phyloP scores from a whole-genome alignment of 2,797 vertebrate species.

The Vultur gryphus region DNA sequence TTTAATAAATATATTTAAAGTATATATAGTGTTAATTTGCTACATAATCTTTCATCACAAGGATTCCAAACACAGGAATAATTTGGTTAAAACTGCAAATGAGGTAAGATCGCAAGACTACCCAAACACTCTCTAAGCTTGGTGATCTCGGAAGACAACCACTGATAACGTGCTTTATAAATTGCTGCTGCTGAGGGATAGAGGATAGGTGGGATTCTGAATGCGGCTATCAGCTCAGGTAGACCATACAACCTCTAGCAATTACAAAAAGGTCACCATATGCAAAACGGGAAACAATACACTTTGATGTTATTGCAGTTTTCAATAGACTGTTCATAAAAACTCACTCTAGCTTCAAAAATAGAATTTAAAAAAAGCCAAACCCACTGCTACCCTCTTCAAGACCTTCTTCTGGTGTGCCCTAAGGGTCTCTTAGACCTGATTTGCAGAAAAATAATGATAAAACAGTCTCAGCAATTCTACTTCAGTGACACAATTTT shows the following conservation, averaged over 20 bases:
- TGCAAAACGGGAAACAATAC: not conserved
- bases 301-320: not conserved
- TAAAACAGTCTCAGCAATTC: not conserved
- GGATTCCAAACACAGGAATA: not conserved
- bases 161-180: not conserved
- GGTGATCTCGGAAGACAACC: not conserved
- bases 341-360: not conserved
- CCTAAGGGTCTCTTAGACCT: not conserved
- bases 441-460: not conserved
- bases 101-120: not conserved
- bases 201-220: not conserved
- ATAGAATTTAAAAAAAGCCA: not conserved
- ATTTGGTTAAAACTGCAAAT: not conserved
- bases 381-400: not conserved
- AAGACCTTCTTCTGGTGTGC: not conserved
- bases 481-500: not conserved
- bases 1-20: constrained; percentile 12
- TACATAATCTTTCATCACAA: not conserved
- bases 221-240: not conserved
- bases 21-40: not conserved
- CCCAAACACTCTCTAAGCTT: not conserved
- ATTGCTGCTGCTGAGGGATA: not conserved
- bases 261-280: not conserved
- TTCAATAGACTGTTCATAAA: not conserved
- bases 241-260: not conserved